Evolutionary conservation across 2,113 vertebrate genomes (phyloP).

Genomic region (Phylloscopus trochiloides): DNA sequence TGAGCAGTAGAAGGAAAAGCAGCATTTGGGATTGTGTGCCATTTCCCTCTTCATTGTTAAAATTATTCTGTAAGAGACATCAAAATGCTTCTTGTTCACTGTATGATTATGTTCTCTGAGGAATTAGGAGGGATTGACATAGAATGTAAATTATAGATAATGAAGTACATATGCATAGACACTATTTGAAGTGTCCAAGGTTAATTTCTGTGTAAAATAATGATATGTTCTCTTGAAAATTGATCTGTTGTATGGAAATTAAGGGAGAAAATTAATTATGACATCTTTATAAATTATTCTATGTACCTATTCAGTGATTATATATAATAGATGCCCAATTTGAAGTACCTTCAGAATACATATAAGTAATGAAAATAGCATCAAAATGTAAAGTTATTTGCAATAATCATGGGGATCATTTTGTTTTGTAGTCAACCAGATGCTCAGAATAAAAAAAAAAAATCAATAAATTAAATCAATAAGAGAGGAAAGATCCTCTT

Average conservation of each 20-base stretch:
- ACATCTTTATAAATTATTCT: background rate
- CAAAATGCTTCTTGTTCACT: background rate
- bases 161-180: background rate
- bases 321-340: background rate
- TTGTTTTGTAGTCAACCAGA: conserved; percentile 1
- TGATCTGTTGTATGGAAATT: background rate
- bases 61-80: background rate
- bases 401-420: background rate
- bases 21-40: background rate
- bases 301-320: background rate
- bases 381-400: background rate
- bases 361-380: background rate
- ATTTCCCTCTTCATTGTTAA: background rate
- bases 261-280: background rate
- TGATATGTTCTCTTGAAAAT: background rate
- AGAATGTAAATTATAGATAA: conserved; percentile 26
- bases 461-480: conserved; percentile 27
- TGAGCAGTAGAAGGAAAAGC: background rate
- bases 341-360: background rate
- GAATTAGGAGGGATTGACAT: background rate
- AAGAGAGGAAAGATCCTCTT: conserved; percentile 2
- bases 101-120: background rate
- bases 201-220: conserved; percentile 29
- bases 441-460: background rate
- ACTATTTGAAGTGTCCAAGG: background rate